Conservation (phyloP, 2,888 invertebrate species). For the Vanessa cardui region DNA sequence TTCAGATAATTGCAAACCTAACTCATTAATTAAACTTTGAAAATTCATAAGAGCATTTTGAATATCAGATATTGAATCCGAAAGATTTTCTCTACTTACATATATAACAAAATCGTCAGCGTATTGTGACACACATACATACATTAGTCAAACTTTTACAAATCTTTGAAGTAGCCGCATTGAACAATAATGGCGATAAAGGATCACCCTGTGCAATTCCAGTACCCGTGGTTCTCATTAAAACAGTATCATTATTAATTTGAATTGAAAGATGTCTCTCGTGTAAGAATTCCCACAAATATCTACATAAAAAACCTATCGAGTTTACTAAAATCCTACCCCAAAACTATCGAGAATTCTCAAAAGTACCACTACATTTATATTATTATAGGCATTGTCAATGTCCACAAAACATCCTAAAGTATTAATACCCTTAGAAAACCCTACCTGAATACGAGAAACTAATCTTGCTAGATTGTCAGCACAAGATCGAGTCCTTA, state of each 20-base stretch:
- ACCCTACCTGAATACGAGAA: neutral
- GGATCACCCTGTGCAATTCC: conserved; percentile 1
- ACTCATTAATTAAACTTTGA: neutral
- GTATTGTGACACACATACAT: conserved; percentile 2
- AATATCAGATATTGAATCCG: neutral
- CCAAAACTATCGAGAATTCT: no score
- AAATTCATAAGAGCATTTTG: neutral
- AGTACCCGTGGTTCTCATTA: no score
- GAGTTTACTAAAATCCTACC: no score
- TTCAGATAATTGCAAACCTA: neutral
- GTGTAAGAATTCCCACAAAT: no score
- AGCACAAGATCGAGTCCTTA: no score
- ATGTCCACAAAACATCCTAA: no score
- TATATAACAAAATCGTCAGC: neutral
- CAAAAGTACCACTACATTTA: no score
- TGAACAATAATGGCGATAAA: neutral
- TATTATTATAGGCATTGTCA: no score
- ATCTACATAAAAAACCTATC: no score
- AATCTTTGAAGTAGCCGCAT: neutral
- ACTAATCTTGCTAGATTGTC: neutral
- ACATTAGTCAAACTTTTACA: neutral
- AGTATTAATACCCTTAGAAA: neutral
- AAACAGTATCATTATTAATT: no score
- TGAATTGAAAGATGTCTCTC: no score
- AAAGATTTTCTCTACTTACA: neutral